Percentiles rank a stretch among this genome's conserved stretches.
These are phyloP conservation scores for Sebastes variabilis DNA, from an alignment of 2,797 vertebrate genomes.

Conservation along the genomic window DNA sequence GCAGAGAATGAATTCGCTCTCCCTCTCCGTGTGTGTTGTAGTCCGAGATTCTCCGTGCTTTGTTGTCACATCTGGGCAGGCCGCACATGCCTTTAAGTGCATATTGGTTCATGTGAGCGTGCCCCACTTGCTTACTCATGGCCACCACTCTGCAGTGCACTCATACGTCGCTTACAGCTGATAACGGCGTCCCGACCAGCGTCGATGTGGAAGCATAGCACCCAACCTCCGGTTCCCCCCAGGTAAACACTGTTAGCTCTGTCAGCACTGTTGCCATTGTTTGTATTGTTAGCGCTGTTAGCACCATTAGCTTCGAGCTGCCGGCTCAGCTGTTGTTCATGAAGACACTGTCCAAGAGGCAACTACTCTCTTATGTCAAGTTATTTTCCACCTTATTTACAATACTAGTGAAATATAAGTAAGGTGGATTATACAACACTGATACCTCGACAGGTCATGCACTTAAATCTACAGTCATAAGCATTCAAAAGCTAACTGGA, in stretches of 20 bases:
- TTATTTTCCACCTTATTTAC: neutral
- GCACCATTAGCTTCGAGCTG: no score
- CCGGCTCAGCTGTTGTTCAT: neutral
- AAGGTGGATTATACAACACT: no score
- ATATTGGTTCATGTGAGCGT: no score
- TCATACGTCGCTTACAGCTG: no score
- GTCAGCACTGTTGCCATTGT: no score
- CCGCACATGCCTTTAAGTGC: neutral
- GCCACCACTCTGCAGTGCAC: no score
- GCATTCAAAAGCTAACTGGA: neutral
- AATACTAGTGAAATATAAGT: neutral
- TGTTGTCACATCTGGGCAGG: neutral
- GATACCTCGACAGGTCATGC: neutral
- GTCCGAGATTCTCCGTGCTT: neutral
- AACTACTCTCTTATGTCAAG: neutral
- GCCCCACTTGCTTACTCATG: no score
- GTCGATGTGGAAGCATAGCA: fast-evolving
- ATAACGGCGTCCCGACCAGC: no score
- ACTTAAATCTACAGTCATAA: neutral
- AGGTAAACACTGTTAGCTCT: no score
- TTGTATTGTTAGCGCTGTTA: no score
- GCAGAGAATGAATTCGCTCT: neutral
- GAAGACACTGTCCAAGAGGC: neutral
- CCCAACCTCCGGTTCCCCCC: no score
- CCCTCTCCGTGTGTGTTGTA: neutral